Evolutionary conservation across 2,888 invertebrate genomes (phyloP), one percentile per base, ranked within the genome.

Genomic region (Drosophila atripex): DNA sequence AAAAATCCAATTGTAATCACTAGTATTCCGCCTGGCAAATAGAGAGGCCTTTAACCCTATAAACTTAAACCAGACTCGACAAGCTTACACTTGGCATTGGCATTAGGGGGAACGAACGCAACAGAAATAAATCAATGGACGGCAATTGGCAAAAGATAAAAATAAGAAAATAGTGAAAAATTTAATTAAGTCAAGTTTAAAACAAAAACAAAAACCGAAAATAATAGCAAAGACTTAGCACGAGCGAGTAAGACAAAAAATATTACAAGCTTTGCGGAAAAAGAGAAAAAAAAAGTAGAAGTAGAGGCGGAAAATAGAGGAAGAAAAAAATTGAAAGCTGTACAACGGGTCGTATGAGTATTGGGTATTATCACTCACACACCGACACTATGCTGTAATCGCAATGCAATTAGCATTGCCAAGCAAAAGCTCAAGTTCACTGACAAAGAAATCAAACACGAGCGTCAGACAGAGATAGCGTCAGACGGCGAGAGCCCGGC

Each of bases 361-460:
- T 68, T 84, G 41, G 63, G 79, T 83, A 79, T 79, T 82, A 86
- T 82, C 86, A 73, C 79, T 77, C 59, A 83, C 73, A 65, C 43
- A 58, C 53, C 2, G 50, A 61, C 72, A 63, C 63, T 78, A 78
- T 82, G 83, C 78, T 82, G 86, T 84, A 88, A 86, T 87, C 85
- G 87, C 87, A 87, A 82, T 86, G 83, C 88, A 84, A 84, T 88
- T 84, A 84, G 86, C 83, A 73, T 52, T 75, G 71, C 75, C 63
- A 41, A 86, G 78, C 78, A 80, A 84, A 86, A 88, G 88, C 88
- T 86, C 80, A 86, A 88, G 87, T 86, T 88, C 85, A 88, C 78
- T 86, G 79, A 83, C 86, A 85, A 86, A 88, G 88, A 86, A 83
- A 82, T 82, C 82, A 80, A 82, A 72, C 70, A 78, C 82, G 51